These are phyloP conservation scores for Drosophila lacicola DNA, from an alignment of 2,888 invertebrate species.

Conservation along the genomic window DNA sequence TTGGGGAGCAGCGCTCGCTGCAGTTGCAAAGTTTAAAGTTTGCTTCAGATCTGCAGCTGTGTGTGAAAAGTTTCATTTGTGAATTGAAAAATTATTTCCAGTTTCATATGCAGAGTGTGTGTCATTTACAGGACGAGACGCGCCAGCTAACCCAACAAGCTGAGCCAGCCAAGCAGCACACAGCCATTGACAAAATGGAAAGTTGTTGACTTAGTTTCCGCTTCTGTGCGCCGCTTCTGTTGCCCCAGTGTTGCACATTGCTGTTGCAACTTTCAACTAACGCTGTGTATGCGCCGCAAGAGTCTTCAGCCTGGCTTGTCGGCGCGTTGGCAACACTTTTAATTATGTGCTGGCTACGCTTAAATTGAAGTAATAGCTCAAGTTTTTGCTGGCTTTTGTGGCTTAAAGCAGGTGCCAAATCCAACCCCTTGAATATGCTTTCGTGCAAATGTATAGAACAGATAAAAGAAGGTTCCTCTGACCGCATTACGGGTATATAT, in stretches of 20 bases:
- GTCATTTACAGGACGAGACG: constrained; percentile 60
- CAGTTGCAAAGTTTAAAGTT: constrained; percentile 71
- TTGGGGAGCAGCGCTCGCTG: constrained; percentile 58
- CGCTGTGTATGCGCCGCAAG: constrained; percentile 11
- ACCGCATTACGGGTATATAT: too few species aligned
- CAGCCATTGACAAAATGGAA: constrained; percentile 75
- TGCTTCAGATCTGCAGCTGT: constrained; percentile 48
- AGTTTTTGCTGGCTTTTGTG: neutral
- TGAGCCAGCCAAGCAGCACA: constrained; percentile 34
- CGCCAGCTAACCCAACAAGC: constrained; percentile 23
- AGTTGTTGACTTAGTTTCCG: constrained; percentile 76
- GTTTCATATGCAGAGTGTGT: constrained; percentile 70
- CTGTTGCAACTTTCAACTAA: constrained; percentile 1
- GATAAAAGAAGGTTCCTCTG: too few species aligned
- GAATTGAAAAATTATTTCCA: constrained; percentile 77
- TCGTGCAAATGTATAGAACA: too few species aligned
- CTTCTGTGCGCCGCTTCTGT: constrained; percentile 47
- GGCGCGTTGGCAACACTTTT: constrained; percentile 48
- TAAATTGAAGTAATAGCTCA: constrained; percentile 16
- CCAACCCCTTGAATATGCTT: too few species aligned
- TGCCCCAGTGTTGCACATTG: constrained; percentile 25
- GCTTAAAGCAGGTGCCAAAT: neutral
- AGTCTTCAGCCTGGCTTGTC: constrained; percentile 20
- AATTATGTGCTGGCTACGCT: constrained; percentile 56
- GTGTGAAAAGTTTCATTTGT: constrained; percentile 77